phyloP scores from a whole-genome alignment of 2,113 vertebrate species.

The Zosterops pallidus region DNA sequence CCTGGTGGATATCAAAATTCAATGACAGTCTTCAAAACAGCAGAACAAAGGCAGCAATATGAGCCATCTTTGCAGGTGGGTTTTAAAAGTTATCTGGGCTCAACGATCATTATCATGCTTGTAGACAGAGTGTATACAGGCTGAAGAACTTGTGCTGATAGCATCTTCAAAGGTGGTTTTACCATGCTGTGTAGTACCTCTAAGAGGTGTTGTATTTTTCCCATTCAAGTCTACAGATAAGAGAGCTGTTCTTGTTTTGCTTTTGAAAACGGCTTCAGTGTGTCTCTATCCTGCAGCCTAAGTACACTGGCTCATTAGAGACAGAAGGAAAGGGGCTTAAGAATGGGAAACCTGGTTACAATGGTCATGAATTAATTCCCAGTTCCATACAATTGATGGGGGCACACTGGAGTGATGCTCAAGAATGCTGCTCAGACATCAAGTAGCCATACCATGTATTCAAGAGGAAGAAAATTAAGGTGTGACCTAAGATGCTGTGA shows the following conservation, averaged over 20 bases:
- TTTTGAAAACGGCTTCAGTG: background rate
- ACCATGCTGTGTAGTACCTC: too few species aligned
- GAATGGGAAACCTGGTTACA: background rate
- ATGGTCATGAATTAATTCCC: background rate
- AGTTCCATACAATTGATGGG: background rate
- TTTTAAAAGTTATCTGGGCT: background rate
- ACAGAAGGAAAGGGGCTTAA: background rate
- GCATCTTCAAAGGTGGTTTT: background rate
- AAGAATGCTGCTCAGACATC: background rate
- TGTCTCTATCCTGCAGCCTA: background rate
- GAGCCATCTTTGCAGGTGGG: background rate
- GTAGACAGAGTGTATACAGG: background rate
- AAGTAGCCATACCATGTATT: background rate
- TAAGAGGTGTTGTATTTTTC: background rate
- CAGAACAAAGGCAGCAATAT: background rate
- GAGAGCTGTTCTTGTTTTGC: background rate
- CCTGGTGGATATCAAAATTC: too few species aligned
- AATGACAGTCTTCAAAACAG: background rate
- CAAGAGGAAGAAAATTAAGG: background rate
- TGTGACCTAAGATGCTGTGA: background rate
- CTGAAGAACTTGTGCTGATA: background rate
- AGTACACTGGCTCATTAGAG: background rate
- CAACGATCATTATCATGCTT: background rate
- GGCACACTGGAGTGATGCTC: background rate
- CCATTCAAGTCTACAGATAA: background rate